Conservation (phyloP, 2,113 vertebrate species). For the Paraplagusia blochii region DNA sequence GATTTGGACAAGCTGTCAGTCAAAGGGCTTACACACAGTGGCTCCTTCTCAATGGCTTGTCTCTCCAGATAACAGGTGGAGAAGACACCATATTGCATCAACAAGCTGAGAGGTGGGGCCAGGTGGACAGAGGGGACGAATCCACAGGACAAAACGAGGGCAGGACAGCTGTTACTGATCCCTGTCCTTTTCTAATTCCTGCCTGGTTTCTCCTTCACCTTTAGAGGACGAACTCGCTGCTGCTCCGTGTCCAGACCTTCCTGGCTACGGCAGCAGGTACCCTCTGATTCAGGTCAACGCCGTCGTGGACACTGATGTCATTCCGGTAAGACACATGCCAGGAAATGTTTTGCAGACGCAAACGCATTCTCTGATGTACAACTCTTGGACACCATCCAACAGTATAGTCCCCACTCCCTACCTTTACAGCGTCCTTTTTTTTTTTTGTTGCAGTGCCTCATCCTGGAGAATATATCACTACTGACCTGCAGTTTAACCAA, state of each 20-base stretch:
- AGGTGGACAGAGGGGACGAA: conserved; percentile 31
- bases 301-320: conserved; percentile 8
- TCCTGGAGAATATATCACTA: conserved; percentile 10
- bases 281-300: conserved; percentile 35
- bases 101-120: conserved; percentile 39
- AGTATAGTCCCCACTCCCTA: not conserved
- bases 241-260: conserved; percentile 23
- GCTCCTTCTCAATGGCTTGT: conserved; percentile 56
- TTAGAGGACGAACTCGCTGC: conserved; percentile 33
- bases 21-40: conserved; percentile 39
- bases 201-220: conserved; percentile 37
- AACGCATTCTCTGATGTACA: conserved; percentile 23
- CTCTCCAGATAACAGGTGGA: conserved; percentile 49
- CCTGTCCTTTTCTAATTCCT: conserved; percentile 27
- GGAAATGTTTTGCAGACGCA: conserved; percentile 18
- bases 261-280: not conserved
- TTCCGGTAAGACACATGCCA: conserved; percentile 21
- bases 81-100: conserved; percentile 48
- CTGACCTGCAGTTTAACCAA: conserved; percentile 46
- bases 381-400: not conserved
- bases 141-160: conserved; percentile 55
- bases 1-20: conserved; percentile 53
- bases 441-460: conserved; percentile 10
- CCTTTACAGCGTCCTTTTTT: conserved; percentile 3
- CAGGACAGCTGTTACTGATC: conserved; percentile 60